Evolutionary conservation across 1,140 invertebrate species (phyloP), one percentile per base, ranked within the genome.

Genomic region (Heliconius nattereri): DNA sequence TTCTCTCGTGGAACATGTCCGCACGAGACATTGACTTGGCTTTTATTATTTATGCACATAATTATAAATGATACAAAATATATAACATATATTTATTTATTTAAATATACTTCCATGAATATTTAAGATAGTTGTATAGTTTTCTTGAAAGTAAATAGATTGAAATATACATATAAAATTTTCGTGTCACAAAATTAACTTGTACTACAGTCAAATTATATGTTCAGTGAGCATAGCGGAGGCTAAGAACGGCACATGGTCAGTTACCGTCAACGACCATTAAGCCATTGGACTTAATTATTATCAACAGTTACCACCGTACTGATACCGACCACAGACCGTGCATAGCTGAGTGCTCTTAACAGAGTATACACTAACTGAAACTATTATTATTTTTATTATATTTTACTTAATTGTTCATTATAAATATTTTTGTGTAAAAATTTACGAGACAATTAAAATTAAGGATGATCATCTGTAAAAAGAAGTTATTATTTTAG

Each of bases 211-310:
- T 66, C 60, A 66, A 23, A 66, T 66, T 72, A 72, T 72, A 37
- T 72, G 35, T 37, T 35, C 71, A 76, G 83, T 84, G 82, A 86
- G 86, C 85, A 87, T 90, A 87, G 84, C 85, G 82, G 86, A 87
- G 90, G 78, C 74, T 79, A 82, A 79, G 81, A 86, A 82, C 87
- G 84, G 81, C 89, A 85, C 87, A 85, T 81, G 80, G 83, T 85
- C 91, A 90, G 91, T 92, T 91, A 92, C 85, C 89, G 86, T 88
- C 89, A 81, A 78, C 85, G 81, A 80, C 85, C 83, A 92, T 93
- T 91, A 91, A 82, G 83, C 85, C 85, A 90, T 87, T 89, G 88
- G 88, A 90, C 89, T 92, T 93, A 93, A 93, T 92, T 91, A 92
- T 90, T 88, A 90, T 78, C 71, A 73, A 78, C 77, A 40, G 71